Evolutionary conservation across 1,140 invertebrate genomes (phyloP), one percentile per base, ranked within the genome.

Genomic region (Cyrtorhinus lividipennis): DNA sequence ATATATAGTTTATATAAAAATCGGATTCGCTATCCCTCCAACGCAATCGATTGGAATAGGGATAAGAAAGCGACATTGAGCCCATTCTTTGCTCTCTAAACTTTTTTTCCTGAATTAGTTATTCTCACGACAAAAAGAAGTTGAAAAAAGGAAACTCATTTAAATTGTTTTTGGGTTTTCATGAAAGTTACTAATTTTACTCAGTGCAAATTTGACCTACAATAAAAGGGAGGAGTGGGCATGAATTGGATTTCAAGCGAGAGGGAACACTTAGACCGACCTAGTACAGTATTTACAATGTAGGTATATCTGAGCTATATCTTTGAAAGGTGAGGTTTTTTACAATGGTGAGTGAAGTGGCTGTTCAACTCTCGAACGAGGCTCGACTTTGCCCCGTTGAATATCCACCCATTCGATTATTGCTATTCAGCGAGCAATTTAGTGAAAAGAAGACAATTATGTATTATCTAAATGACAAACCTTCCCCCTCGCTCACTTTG

Each of bases 191-290:
- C 20, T 13, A 53, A 53, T 53, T 20, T 10, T 53, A 53, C 48
- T 53, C 48, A 53, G 48, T 53, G 48, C 48, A 53, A 53, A 53
- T 53, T 53, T 53, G 48, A 53, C 48, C 48, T 53, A 53, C 48
- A 20, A 53, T 13, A 53, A 53, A 20, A 53, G 48, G 48, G 20
- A 12, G 20, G 20, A 53, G 48, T 10, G 20, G 18, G 48, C 20
- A 20, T 15, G 48, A 20, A 20, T 5, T 53, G 20, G 18, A 20
- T 8, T 15, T 15, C 10, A 53, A 53, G 48, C 48, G 48, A 53
- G 20, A 20, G 48, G 48, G 48, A 53, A 10, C 5, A 5, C 30
- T 38, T 38, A n/a, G n/a, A n/a, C n/a, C n/a, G n/a, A n/a, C n/a
- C n/a, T n/a, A n/a, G n/a, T n/a, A n/a, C n/a, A n/a, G n/a, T n/a